These are phyloP conservation scores for Sardinella longiceps DNA, from an alignment of 2,797 vertebrate genomes.

Conservation along the genomic window DNA sequence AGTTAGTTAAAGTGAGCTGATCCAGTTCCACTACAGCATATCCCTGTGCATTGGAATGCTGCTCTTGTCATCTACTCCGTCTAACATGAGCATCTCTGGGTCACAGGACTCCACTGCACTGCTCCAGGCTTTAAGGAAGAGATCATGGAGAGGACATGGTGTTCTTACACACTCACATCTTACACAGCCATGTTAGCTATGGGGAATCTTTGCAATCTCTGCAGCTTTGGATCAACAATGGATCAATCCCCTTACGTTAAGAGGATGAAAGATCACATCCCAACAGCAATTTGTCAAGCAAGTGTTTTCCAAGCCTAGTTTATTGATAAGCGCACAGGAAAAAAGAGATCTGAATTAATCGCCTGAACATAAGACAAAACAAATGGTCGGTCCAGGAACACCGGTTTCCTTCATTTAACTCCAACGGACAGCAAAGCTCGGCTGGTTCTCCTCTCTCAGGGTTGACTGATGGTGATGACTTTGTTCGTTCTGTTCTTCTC, in stretches of 20 bases:
- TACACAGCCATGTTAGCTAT: background rate
- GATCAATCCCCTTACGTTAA: constrained; percentile 24
- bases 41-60: background rate
- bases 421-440: background rate
- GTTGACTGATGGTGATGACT: background rate
- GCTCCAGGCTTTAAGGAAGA: background rate
- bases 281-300: constrained; percentile 26
- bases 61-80: background rate
- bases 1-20: background rate
- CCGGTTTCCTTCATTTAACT: background rate
- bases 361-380: background rate
- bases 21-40: background rate
- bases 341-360: constrained; percentile 23
- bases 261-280: constrained; percentile 28
- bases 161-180: background rate
- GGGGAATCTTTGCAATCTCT: constrained; percentile 23
- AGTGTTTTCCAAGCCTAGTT: constrained; percentile 21
- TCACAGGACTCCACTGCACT: background rate
- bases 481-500: background rate
- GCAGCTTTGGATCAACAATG: constrained; percentile 31
- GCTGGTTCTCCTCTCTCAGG: constrained; percentile 1
- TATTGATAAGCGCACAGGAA: constrained; percentile 26
- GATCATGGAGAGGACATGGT: background rate
- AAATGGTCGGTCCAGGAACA: background rate
- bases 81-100: background rate